Evolutionary conservation across 2,888 invertebrate species (phyloP).

Genomic region (Junonia oenone): DNA sequence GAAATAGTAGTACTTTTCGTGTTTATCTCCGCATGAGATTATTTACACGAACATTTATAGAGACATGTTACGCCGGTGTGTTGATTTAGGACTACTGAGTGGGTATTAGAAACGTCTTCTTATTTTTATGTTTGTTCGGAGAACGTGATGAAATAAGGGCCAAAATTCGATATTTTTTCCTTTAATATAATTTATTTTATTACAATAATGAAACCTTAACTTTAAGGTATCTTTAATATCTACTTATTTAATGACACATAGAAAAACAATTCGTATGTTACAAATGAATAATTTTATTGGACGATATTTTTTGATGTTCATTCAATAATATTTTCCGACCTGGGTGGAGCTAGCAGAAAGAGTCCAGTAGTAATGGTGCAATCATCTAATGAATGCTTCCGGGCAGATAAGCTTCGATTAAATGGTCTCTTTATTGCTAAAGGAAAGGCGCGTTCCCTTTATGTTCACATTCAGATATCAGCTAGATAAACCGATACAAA

Average conservation of each 20-base stretch:
- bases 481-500: constrained; percentile 31
- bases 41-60: constrained; percentile 19
- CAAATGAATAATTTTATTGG: background rate
- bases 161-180: constrained; percentile 6
- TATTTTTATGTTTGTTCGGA: constrained; percentile 12
- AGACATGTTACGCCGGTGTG: constrained; percentile 37
- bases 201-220: background rate
- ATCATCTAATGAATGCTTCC: constrained; percentile 81
- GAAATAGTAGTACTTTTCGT: constrained; percentile 1
- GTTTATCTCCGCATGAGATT: constrained; percentile 10
- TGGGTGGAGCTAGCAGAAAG: constrained; percentile 52
- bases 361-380: constrained; percentile 74
- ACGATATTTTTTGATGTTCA: constrained; percentile 11
- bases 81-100: constrained; percentile 53
- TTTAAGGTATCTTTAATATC: too few species aligned
- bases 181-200: background rate
- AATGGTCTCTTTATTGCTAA: constrained; percentile 76
- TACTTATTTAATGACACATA: too few species aligned
- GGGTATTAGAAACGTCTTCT: constrained; percentile 14
- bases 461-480: constrained; percentile 71
- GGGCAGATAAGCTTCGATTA: constrained; percentile 78
- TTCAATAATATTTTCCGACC: constrained; percentile 28
- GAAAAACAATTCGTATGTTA: background rate
- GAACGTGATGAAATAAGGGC: background rate
- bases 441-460: constrained; percentile 74